These are phyloP conservation scores for Amaurobius ferox DNA, from an alignment of 2,888 invertebrate genomes.

Conservation along the genomic window DNA sequence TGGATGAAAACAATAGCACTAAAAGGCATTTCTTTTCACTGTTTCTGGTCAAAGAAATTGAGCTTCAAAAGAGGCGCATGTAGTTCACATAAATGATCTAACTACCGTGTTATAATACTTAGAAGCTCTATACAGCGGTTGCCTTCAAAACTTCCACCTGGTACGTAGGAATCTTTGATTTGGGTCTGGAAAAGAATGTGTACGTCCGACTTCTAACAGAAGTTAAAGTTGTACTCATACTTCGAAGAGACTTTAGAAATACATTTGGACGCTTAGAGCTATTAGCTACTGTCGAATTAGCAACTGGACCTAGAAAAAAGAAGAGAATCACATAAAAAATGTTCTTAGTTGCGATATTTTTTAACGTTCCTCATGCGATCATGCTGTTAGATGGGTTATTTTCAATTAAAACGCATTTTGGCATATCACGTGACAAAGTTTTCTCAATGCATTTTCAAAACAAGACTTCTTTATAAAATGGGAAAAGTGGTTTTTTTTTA, in stretches of 20 bases:
- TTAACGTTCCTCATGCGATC: no score
- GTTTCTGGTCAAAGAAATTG: no score
- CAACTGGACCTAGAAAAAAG: constrained; percentile 45
- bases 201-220: constrained; percentile 30
- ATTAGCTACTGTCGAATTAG: constrained; percentile 14
- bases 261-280: constrained; percentile 16
- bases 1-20: no score
- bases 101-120: neutral
- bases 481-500: no score
- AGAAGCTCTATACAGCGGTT: neutral
- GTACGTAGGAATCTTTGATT: constrained; percentile 54
- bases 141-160: constrained; percentile 53
- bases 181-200: constrained; percentile 14
- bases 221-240: constrained; percentile 25
- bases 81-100: neutral
- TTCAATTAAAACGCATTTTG: no score
- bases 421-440: no score
- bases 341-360: no score
- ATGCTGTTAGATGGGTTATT: no score
- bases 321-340: no score
- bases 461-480: no score
- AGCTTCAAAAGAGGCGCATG: neutral
- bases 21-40: no score
- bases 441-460: no score
- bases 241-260: constrained; percentile 24